Conservation (phyloP, 2,113 vertebrate species). For the Salvator merianae region DNA sequence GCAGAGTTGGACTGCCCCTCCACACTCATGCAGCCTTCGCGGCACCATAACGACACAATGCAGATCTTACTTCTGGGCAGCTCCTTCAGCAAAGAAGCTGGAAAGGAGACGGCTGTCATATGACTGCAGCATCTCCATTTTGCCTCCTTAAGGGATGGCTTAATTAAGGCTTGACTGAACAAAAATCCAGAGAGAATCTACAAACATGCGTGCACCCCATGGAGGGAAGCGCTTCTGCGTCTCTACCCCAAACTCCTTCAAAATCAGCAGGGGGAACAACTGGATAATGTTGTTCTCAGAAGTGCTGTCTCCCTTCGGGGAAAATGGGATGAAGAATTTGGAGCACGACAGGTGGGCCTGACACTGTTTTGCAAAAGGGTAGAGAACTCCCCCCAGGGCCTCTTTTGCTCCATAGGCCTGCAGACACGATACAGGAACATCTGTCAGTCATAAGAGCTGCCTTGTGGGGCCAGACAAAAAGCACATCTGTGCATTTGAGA, state of each 20-base stretch:
- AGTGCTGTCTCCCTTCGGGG: background rate
- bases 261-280: accelerated
- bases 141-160: background rate
- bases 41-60: no score
- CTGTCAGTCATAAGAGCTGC: background rate
- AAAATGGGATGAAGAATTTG: background rate
- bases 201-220: background rate
- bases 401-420: background rate
- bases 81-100: background rate
- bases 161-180: background rate
- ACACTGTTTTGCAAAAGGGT: background rate
- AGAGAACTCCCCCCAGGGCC: background rate
- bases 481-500: background rate
- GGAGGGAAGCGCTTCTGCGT: background rate
- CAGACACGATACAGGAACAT: background rate
- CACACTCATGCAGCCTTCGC: no score
- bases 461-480: no score
- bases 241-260: background rate
- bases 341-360: background rate
- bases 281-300: accelerated
- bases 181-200: background rate
- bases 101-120: accelerated
- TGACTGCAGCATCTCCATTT: background rate
- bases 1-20: no score
- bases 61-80: no score